Conservation (phyloP, 2,888 invertebrate species). For the Napeogenes inachia region DNA sequence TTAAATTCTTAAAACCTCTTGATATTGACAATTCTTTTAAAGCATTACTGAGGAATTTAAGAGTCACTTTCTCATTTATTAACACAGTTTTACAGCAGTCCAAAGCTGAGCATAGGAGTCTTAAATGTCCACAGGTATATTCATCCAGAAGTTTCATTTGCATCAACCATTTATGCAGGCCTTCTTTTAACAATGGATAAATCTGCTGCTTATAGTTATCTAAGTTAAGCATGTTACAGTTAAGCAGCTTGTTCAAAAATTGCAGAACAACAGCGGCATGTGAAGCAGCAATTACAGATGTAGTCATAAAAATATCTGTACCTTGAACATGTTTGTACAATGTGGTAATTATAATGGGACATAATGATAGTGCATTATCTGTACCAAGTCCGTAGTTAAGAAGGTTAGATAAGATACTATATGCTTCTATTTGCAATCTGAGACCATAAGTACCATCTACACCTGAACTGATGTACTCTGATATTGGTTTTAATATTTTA, state of each 20-base stretch:
- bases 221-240: constrained; percentile 40
- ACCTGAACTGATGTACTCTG: constrained; percentile 75
- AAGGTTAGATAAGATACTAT: constrained; percentile 76
- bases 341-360: constrained; percentile 74
- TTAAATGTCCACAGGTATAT: constrained; percentile 68
- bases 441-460: constrained; percentile 72
- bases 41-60: constrained; percentile 51
- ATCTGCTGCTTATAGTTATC: constrained; percentile 53
- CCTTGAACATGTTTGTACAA: constrained; percentile 78
- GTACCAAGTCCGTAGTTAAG: constrained; percentile 71
- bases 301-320: constrained; percentile 67
- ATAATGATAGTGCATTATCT: constrained; percentile 66
- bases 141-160: constrained; percentile 57
- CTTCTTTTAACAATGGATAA: constrained; percentile 61
- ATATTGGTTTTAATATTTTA: constrained; percentile 72
- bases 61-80: constrained; percentile 46
- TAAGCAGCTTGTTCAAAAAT: constrained; percentile 55
- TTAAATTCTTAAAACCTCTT: constrained; percentile 60
- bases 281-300: constrained; percentile 73
- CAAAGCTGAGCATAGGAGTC: constrained; percentile 55
- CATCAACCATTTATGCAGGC: constrained; percentile 68
- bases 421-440: constrained; percentile 80
- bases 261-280: constrained; percentile 78
- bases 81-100: constrained; percentile 60
- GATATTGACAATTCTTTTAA: constrained; percentile 59